Evolutionary conservation across 2,797 vertebrate species (phyloP), one percentile per base, ranked within the genome.

Genomic region (Sylvilagus floridanus): DNA sequence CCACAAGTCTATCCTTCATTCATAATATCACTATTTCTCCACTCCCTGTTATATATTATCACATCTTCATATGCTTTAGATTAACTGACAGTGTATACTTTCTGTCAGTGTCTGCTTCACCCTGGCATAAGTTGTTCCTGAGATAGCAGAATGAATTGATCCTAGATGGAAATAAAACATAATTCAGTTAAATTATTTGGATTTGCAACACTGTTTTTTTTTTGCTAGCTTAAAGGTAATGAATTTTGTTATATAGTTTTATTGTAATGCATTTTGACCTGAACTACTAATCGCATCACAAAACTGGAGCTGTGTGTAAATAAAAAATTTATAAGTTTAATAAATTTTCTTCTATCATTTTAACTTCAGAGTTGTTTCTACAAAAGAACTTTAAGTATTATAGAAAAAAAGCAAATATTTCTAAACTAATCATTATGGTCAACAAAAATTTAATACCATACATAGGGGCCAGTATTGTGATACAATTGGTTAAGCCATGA

Each of bases 171-270:
- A 81, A 91, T 14, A 52, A 87, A 22, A 26, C 19, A 81, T 32
- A 26, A 84, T 28, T 60, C 21, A 76, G 5, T 75, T 63, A 68
- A 4, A 77, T 54, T 69, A 69, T 32, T 50, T 50, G 35, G 32
- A 8, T 87, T 94, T 94, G 50, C 10, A 91, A 66, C 17, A 81
- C 42, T 93, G 90, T 78, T 52, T 50, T 95, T 93, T 88, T 52
- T 63, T 42, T 88, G 72, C 26, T 50, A 84, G 57, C 47, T 81
- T 89, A 79, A 71, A 92, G 37, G 73, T 88, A 93, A 81, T 76
- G 71, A 84, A 32, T 90, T 92, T 81, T 85, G 17, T 26, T 90
- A 52, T 16, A 69, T 57, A 82, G 12, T 82, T 92, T 84, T 92
- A 92, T n/a, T 93, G 66, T 54, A 79, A 52, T 90, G 68, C 66